Evolutionary conservation across 2,888 invertebrate genomes (phyloP).

Genomic region (Drosophila tanythrix): DNA sequence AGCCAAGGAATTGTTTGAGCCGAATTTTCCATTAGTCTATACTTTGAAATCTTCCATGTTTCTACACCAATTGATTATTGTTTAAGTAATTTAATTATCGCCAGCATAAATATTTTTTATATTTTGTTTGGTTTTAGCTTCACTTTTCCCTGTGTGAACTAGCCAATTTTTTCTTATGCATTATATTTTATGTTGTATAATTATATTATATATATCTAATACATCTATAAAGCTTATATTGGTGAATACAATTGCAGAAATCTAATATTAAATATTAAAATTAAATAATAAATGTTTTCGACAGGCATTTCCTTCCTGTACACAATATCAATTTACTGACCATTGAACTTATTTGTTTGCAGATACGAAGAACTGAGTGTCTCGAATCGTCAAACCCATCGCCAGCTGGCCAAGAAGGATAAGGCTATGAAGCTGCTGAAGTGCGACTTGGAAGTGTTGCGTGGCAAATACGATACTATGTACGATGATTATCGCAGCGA

Average conservation of each 20-base stretch:
- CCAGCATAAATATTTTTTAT: background rate
- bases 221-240: background rate
- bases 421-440: constrained; percentile 64
- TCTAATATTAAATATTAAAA: background rate
- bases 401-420: constrained; percentile 78
- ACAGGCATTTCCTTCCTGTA: background rate
- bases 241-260: background rate
- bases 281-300: background rate
- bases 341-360: background rate
- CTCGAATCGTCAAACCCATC: constrained; percentile 79
- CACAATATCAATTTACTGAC: background rate
- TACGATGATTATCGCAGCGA: constrained; percentile 70
- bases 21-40: background rate
- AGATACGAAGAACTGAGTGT: constrained; percentile 80
- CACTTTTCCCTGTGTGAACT: background rate
- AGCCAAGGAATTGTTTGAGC: too few species aligned
- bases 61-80: background rate
- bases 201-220: background rate
- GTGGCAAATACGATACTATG: constrained; percentile 74
- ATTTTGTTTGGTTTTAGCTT: background rate
- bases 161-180: background rate
- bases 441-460: constrained; percentile 74
- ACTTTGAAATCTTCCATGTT: background rate
- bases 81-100: background rate
- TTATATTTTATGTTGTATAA: background rate